These are phyloP conservation scores for Xerus rutilus DNA, from an alignment of 2,797 vertebrate genomes.

Conservation along the genomic window DNA sequence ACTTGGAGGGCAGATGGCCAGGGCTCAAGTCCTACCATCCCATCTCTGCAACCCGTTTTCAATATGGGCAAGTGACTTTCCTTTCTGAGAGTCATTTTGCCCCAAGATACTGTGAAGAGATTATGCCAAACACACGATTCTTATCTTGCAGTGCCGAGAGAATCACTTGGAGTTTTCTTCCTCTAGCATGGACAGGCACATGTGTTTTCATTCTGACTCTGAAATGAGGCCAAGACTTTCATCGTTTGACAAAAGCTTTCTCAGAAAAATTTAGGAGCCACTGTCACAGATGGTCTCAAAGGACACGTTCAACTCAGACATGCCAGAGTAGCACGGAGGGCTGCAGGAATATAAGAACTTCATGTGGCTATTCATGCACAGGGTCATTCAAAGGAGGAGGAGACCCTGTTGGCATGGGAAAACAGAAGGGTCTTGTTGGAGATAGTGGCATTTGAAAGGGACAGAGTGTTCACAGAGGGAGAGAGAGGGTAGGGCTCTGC, in stretches of 20 bases:
- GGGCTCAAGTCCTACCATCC: neutral
- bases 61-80: neutral
- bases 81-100: neutral
- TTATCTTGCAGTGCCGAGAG: neutral
- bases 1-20: fast-evolving
- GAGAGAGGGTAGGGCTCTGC: neutral
- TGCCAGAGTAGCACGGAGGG: fast-evolving
- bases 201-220: neutral
- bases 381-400: neutral
- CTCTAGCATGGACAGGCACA: neutral
- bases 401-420: neutral
- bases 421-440: neutral
- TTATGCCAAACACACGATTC: neutral
- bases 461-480: neutral
- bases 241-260: neutral
- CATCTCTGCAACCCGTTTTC: neutral
- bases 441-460: neutral
- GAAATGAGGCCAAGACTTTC: neutral
- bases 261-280: neutral
- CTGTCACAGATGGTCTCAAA: neutral
- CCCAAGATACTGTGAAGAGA: neutral
- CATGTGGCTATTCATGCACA: fast-evolving
- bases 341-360: neutral
- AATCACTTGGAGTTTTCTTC: neutral
- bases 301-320: neutral